phyloP scores from a whole-genome alignment of 2,888 invertebrate species.

The Plutella xylostella region DNA sequence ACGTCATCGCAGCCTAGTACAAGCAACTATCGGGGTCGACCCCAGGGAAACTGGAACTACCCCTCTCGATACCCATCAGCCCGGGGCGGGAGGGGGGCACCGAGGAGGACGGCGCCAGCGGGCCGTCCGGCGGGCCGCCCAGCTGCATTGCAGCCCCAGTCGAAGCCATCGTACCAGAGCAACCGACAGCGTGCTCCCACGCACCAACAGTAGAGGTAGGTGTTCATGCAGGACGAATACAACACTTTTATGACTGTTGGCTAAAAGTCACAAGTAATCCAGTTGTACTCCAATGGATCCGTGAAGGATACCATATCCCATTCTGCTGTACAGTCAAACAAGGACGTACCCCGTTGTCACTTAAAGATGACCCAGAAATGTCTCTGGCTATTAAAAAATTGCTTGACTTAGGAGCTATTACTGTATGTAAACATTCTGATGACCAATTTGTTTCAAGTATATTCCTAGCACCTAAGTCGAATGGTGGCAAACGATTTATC shows the following conservation, averaged over 20 bases:
- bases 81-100: slow-evolving; percentile 17
- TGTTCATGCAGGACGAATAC: slow-evolving; percentile 3
- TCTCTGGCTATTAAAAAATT: slow-evolving; percentile 6
- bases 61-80: slow-evolving; percentile 17
- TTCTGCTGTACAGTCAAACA: background rate
- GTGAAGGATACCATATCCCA: background rate
- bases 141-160: too few relatives aligned
- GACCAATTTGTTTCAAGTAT: slow-evolving; percentile 19
- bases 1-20: background rate
- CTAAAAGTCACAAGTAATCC: background rate
- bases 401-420: slow-evolving; percentile 6
- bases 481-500: slow-evolving; percentile 12
- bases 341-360: background rate
- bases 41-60: slow-evolving; percentile 15
- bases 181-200: background rate
- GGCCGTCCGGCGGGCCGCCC: background rate
- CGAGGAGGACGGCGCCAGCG: background rate
- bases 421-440: background rate
- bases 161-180: background rate
- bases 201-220: slow-evolving; percentile 11
- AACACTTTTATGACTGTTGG: background rate
- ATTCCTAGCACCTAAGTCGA: slow-evolving; percentile 19
- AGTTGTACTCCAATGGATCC: background rate
- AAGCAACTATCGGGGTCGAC: slow-evolving; percentile 3
- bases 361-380: background rate